Base-by-base conservation (phyloP, 2,888 invertebrate species). In the Antheraea yamamai region DNA sequence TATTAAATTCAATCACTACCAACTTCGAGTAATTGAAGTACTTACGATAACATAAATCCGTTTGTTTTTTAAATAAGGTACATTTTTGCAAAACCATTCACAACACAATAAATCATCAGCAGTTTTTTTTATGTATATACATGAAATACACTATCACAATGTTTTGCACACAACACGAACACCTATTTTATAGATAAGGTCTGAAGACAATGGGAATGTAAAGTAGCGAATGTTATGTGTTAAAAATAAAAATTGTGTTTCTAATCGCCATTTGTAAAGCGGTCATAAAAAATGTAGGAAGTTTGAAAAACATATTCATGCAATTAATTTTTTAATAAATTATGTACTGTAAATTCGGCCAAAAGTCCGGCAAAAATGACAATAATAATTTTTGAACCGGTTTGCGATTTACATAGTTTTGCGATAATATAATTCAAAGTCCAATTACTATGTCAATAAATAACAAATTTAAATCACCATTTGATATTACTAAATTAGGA, bases 1-100 rank as follows among this genome's bases (percentile, higher is more conserved):
- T 94, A 95, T 94, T 95, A 92, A 94, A 93, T 95, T 95, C 94
- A 93, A 93, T 94, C 91, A 91, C 93, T 89, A 88, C 88, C 80
- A 88, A 92, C 93, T 93, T 92, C 92, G 90, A 92, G 91, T 90
- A 91, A 91, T 92, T 89, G 93, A 93, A 93, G 91, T 92, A 92
- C 87, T 89, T 91, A 90, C 82, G 23, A 89, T 83, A 90, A 90
- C 91, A 90, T 90, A 89, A 91, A 91, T 84, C 87, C 89, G 89
- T 64, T 64, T 26, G 16, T 86, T 88, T 87, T 84, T 86, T 81
- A 86, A 86, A 83, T 84, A 84, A 90, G 90, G 89, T 92, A 92
- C 91, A 88, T 91, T 89, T 86, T 78, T 85, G 87, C 80, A 84
- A 82, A 85, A 80, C 12, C 78, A 78, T 81, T 86, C 84, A 88